Evolutionary conservation across 2,888 invertebrate genomes (phyloP), one percentile per base, ranked within the genome.

Genomic region (Catocala sponsa): DNA sequence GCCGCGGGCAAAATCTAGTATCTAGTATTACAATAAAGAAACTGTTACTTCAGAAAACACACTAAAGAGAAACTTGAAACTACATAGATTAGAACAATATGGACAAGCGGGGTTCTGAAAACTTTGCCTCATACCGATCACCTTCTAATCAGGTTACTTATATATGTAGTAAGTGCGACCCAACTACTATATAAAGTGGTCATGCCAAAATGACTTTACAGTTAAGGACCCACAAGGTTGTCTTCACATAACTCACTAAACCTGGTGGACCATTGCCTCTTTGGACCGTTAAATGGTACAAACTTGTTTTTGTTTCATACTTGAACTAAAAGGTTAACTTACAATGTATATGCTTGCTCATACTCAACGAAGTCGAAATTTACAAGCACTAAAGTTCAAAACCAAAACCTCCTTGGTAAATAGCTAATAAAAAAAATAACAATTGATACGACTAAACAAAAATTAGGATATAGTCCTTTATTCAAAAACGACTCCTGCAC

Each of bases 231-330:
- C 47, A 48, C 52, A 59, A 71, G 51, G 55, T 68, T 38, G 0
- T 13, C 55, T 65, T 65, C 4, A 15, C 49, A 65, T 55, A 47
- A 55, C 42, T 12, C 10, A 10, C 50, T 51, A 35, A 32, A 47
- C 25, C 6, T 56, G 54, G 51, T 55, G 49, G 33, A 46, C 55
- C 46, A 65, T 62, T 65, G 61, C 56, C 13, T 64, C 15, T 55
- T 43, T 43, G n/a, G 42, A 13, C 41, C 13, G 43, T 59, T 66
- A 47, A 47, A 55, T 32, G 5, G 47, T 32, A 48, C 25, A 55
- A 46, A 47, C 41, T 25, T 25, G 44, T 43, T 43, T 50, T 44
- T 43, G 9, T 33, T 49, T 33, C 13, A 56, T 15, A 33, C 15
- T 44, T 38, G 35, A 51, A 44, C 25, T 50, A n/a, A 13, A 11